A percentile compares a stretch with the other conserved stretches of the same genome.
Evolutionary conservation across 2,113 vertebrate species (phyloP).

Genomic region (Labeo rohita): DNA sequence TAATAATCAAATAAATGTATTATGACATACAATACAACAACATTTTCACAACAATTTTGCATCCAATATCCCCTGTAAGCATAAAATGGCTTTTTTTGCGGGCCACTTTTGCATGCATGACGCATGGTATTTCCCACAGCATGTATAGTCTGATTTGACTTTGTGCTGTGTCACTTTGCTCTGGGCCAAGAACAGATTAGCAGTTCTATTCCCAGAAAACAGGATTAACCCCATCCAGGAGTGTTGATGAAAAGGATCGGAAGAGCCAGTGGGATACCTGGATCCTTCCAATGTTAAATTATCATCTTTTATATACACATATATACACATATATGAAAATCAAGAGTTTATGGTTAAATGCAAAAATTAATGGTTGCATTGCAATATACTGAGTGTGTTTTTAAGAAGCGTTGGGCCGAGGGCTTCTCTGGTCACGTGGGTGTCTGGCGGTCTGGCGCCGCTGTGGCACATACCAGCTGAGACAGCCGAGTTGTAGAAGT

Average conservation of each 20-base stretch:
- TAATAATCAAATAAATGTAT: no score
- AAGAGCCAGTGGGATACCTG: neutral
- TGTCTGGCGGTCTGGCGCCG: neutral
- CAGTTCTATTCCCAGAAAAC: constrained; percentile 18
- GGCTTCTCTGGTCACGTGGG: neutral
- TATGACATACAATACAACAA: no score
- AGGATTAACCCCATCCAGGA: constrained; percentile 22
- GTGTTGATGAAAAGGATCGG: neutral
- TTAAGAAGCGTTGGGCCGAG: neutral
- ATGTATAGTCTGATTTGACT: neutral
- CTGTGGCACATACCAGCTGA: constrained; percentile 64
- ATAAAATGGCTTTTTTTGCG: neutral
- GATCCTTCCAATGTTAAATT: no score
- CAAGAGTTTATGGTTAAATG: no score
- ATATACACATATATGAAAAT: no score
- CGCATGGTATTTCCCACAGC: neutral
- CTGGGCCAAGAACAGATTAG: constrained; percentile 33
- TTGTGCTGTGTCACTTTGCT: constrained; percentile 42
- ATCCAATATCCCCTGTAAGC: no score
- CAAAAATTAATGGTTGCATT: no score
- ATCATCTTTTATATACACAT: no score
- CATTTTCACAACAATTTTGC: no score
- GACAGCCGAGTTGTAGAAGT: constrained; percentile 19
- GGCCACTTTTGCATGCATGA: neutral
- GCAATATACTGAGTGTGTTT: neutral